phyloP scores from a whole-genome alignment of 2,797 vertebrate species.

The Florisuga fusca region DNA sequence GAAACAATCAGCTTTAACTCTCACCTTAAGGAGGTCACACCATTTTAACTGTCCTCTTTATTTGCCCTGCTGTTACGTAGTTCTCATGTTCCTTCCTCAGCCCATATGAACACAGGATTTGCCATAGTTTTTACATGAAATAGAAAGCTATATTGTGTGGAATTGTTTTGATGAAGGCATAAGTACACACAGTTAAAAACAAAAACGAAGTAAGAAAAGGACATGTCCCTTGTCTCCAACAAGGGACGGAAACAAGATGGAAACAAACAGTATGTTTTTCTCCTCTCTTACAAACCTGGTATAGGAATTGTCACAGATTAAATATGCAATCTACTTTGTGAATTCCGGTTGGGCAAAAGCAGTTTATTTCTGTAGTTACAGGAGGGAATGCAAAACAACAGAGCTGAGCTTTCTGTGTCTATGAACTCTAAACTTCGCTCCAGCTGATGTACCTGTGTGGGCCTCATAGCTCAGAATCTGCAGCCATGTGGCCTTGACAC shows the following conservation, averaged over 20 bases:
- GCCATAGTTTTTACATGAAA: not conserved
- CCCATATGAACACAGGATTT: not conserved
- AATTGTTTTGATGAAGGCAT: not conserved
- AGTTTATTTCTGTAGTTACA: not conserved
- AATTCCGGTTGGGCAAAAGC: not conserved
- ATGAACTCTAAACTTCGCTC: not conserved
- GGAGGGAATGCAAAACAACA: not conserved
- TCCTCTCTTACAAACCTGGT: not conserved
- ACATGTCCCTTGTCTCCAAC: not conserved
- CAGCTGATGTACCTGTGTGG: not conserved
- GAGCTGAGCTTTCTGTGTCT: not conserved
- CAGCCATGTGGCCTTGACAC: not conserved
- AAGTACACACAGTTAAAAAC: not conserved
- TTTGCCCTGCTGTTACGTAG: not conserved
- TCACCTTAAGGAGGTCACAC: not conserved
- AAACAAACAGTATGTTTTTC: not conserved
- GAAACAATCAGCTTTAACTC: not conserved
- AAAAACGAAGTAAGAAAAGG: not conserved
- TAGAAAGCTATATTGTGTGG: not conserved
- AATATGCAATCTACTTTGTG: fast-evolving
- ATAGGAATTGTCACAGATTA: not conserved
- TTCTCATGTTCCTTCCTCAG: not conserved
- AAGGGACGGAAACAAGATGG: too few species aligned
- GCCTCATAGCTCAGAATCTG: not conserved
- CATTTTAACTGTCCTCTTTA: not conserved